These are phyloP conservation scores for Leuctra nigra DNA, from an alignment of 2,888 invertebrate genomes.

Conservation along the genomic window DNA sequence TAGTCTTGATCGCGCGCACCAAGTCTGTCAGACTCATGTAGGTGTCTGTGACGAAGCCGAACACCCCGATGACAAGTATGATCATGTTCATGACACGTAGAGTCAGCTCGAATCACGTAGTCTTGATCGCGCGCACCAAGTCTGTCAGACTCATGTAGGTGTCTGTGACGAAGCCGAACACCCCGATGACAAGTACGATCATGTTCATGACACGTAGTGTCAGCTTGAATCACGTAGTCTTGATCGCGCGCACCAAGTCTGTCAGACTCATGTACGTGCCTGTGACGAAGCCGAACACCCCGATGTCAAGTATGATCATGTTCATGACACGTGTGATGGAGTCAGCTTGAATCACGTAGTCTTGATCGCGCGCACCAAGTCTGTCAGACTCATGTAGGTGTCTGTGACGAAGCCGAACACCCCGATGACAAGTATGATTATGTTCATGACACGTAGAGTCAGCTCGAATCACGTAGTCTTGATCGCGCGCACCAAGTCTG, in stretches of 20 bases:
- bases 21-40: constrained; percentile 65
- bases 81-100: constrained; percentile 54
- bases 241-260: constrained; percentile 42
- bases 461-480: too few species aligned
- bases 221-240: too few species aligned
- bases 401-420: constrained; percentile 66
- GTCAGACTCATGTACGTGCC: constrained; percentile 69
- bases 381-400: constrained; percentile 62
- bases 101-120: too few species aligned
- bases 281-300: constrained; percentile 61
- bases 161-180: constrained; percentile 66
- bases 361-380: constrained; percentile 42
- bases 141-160: constrained; percentile 64
- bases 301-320: constrained; percentile 54
- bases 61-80: constrained; percentile 58
- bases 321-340: too few species aligned
- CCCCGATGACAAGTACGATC: constrained; percentile 56
- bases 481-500: too few species aligned
- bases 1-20: neutral
- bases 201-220: constrained; percentile 58
- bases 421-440: constrained; percentile 57
- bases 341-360: too few species aligned
- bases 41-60: constrained; percentile 68
- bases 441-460: constrained; percentile 58
- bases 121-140: constrained; percentile 40